phyloP scores from a whole-genome alignment of 2,888 invertebrate species.

The Calliphora vomitoria region DNA sequence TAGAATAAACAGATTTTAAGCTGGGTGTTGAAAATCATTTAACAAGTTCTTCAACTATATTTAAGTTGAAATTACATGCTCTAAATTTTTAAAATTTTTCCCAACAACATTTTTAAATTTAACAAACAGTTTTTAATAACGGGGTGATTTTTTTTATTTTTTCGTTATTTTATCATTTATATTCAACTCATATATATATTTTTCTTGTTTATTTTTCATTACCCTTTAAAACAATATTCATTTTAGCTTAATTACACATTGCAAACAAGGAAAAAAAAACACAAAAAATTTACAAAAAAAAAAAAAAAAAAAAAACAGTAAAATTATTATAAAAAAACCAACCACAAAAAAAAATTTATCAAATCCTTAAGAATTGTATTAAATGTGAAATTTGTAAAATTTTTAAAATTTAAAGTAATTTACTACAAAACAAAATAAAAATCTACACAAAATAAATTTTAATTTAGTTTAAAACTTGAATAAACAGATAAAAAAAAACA shows the following conservation, averaged over 20 bases:
- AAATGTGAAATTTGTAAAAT: constrained; percentile 72
- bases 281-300: constrained; percentile 2
- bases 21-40: too few species aligned
- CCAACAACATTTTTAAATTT: too few species aligned
- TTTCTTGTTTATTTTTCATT: not conserved
- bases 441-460: constrained; percentile 34
- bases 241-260: constrained; percentile 23
- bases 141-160: too few species aligned
- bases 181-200: not conserved
- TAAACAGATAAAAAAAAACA: constrained; percentile 9
- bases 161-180: too few species aligned
- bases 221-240: not conserved
- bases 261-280: constrained; percentile 1
- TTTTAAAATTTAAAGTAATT: constrained; percentile 40
- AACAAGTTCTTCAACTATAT: too few species aligned
- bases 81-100: too few species aligned
- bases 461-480: constrained; percentile 41
- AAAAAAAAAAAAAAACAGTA: constrained; percentile 12
- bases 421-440: not conserved
- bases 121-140: too few species aligned
- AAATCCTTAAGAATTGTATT: constrained; percentile 62
- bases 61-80: too few species aligned
- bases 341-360: constrained; percentile 8
- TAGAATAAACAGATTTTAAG: too few species aligned
- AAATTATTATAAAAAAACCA: constrained; percentile 39